phyloP scores from a whole-genome alignment of 53 echinoderm and acorn worm species.

The Glandiceps talaboti region DNA sequence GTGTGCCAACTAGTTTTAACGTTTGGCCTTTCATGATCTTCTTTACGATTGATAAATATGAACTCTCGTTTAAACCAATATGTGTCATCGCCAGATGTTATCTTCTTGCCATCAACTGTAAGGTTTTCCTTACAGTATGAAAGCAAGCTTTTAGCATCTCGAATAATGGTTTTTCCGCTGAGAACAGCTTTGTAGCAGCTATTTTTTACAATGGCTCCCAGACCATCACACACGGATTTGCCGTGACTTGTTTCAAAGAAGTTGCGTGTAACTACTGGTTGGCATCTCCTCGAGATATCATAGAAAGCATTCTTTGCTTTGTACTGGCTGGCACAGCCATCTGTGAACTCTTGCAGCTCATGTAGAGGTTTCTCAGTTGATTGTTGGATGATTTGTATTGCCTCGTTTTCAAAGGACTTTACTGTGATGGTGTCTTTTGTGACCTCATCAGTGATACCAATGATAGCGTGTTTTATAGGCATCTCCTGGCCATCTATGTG shows the following conservation, averaged over 20 bases:
- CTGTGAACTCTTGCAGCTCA: background rate
- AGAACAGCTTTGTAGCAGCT: background rate
- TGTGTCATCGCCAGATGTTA: background rate
- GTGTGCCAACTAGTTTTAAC: too few relatives aligned
- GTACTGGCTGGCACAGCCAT: background rate
- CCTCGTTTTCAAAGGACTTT: background rate
- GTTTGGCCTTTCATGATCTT: too few relatives aligned
- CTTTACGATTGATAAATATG: background rate
- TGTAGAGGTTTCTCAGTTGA: background rate
- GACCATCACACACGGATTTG: background rate
- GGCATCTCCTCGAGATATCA: background rate
- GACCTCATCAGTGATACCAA: background rate
- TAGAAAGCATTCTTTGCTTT: background rate
- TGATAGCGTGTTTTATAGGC: background rate
- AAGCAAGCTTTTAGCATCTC: background rate
- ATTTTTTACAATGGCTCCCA: background rate
- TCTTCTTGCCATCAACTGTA: too few relatives aligned
- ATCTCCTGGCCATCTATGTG: background rate
- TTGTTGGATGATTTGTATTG: background rate
- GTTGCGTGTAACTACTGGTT: background rate
- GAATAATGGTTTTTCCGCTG: background rate
- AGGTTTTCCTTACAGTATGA: background rate
- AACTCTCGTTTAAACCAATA: background rate
- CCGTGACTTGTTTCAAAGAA: background rate
- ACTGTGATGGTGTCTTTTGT: background rate